A percentile compares a stretch with the other conserved stretches of the same genome.
Evolutionary conservation across 2,113 vertebrate species (phyloP).

Genomic region (Callaeas wilsoni): DNA sequence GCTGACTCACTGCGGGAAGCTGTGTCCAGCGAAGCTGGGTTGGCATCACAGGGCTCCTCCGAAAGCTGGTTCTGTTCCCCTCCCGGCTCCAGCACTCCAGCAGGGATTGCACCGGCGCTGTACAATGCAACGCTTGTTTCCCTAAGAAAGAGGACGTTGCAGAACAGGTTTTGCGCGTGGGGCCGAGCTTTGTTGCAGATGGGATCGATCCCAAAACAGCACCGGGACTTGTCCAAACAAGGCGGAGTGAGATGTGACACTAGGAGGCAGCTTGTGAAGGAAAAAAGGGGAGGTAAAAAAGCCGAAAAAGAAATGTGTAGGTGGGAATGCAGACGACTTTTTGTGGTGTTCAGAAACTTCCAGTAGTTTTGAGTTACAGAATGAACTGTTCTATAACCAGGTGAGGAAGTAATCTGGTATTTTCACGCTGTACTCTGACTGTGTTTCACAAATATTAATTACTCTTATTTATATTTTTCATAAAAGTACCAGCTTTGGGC

Average conservation of each 20-base stretch:
- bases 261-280: background rate
- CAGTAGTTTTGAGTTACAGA: background rate
- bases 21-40: background rate
- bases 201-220: constrained; percentile 83
- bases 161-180: constrained; percentile 59
- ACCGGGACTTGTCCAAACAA: constrained; percentile 73
- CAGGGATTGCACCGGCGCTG: background rate
- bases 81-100: background rate
- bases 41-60: background rate
- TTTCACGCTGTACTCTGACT: background rate
- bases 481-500: background rate
- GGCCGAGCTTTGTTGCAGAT: constrained; percentile 88
- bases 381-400: background rate
- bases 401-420: background rate
- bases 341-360: background rate
- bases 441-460: background rate
- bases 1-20: background rate
- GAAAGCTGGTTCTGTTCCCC: background rate
- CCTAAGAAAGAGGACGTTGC: background rate
- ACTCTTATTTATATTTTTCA: accelerated
- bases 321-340: background rate
- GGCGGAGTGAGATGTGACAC: constrained; percentile 21
- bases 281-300: background rate
- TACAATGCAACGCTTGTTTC: background rate
- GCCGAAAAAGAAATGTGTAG: background rate